Conservation (phyloP, 2,888 invertebrate species). For the Scaptomyza flava region DNA sequence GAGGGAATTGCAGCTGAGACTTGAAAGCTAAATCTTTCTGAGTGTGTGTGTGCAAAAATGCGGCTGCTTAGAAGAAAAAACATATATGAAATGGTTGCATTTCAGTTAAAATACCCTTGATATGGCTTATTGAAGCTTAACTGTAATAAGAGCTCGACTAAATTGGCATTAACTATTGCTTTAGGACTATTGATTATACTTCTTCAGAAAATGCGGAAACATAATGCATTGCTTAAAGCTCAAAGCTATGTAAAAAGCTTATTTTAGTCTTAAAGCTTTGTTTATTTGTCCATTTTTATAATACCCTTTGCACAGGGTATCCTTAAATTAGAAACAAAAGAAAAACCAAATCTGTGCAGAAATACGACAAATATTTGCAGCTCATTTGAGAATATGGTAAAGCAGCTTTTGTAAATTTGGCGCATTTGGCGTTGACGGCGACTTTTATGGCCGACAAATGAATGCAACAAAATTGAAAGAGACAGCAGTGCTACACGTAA, state of each 20-base stretch:
- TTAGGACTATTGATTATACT: no score
- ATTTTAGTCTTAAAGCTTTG: no score
- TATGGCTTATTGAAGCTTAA: background rate
- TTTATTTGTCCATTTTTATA: no score
- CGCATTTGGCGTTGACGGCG: slow-evolving; percentile 69
- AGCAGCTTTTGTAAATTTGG: slow-evolving; percentile 62
- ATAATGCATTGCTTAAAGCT: background rate
- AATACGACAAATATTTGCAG: slow-evolving; percentile 59
- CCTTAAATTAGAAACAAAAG: background rate
- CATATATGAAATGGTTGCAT: background rate
- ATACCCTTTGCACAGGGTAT: slow-evolving; percentile 25
- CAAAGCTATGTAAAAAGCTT: no score
- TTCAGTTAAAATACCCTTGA: slow-evolving; percentile 26
- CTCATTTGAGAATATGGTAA: slow-evolving; percentile 71
- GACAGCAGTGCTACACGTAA: slow-evolving; percentile 75
- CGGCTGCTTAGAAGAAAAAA: slow-evolving; percentile 37
- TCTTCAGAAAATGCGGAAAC: no score
- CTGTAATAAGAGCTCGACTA: background rate
- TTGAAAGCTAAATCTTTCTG: slow-evolving; percentile 10
- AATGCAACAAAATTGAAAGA: slow-evolving; percentile 74
- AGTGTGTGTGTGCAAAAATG: slow-evolving; percentile 39
- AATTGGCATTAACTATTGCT: no score
- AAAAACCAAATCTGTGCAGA: slow-evolving; percentile 21
- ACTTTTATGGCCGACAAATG: slow-evolving; percentile 79
- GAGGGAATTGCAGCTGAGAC: slow-evolving; percentile 58